phyloP scores from a whole-genome alignment of 2,888 invertebrate species.

The Caenorhabditis sinica region DNA sequence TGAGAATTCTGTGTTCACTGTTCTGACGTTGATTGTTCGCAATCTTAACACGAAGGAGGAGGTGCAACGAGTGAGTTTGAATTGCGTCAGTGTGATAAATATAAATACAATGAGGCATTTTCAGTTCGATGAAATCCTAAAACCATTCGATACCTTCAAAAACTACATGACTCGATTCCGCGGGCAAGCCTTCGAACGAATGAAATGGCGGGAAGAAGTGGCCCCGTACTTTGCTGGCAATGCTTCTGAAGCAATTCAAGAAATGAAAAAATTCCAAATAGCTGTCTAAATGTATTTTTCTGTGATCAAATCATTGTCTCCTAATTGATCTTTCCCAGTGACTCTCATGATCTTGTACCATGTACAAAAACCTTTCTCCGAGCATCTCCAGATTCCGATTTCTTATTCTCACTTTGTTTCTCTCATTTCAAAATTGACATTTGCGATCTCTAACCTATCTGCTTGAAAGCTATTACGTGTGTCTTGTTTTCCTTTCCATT shows the following conservation, averaged over 20 bases:
- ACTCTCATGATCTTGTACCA: conserved; percentile 33
- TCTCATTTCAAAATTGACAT: background rate
- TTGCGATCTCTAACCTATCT: conserved; percentile 45
- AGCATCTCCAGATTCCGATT: no score
- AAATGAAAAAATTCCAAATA: conserved; percentile 20
- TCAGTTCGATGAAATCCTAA: conserved; percentile 21
- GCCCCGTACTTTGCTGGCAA: conserved; percentile 43
- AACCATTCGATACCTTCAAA: background rate
- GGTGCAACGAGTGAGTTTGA: conserved; percentile 13
- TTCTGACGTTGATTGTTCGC: conserved; percentile 4
- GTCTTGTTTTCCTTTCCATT: conserved; percentile 20
- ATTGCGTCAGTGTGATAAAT: background rate
- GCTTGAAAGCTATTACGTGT: conserved; percentile 50
- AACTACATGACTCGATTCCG: background rate
- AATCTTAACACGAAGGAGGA: conserved; percentile 21
- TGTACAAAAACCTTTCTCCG: conserved; percentile 24
- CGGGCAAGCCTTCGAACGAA: background rate
- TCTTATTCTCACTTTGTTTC: background rate
- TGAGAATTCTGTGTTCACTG: background rate
- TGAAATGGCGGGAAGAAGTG: conserved; percentile 22
- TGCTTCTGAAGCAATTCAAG: conserved; percentile 40
- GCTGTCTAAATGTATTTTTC: background rate
- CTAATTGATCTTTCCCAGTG: conserved; percentile 1
- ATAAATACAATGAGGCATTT: background rate
- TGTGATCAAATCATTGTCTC: background rate